Percentiles rank a stretch among this genome's conserved stretches.
Evolutionary conservation across 2,113 vertebrate genomes (phyloP).

Genomic region (Tretioscincus oriximinensis): DNA sequence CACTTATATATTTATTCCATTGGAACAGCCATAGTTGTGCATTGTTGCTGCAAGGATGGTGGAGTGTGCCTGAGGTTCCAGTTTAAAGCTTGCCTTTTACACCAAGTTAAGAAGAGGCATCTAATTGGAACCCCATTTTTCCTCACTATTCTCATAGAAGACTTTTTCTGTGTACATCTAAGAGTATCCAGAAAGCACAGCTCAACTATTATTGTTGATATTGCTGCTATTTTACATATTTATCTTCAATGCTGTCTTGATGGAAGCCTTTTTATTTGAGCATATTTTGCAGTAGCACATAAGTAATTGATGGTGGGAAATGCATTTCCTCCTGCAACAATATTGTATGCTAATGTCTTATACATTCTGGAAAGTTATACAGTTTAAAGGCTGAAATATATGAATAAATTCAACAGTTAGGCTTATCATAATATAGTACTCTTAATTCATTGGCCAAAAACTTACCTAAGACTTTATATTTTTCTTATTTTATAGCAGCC

Average conservation of each 20-base stretch:
- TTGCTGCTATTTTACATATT: neutral
- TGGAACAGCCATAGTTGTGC: neutral
- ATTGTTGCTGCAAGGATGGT: too few species aligned
- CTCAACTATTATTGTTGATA: neutral
- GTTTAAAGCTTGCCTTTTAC: too few species aligned
- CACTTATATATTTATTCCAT: neutral
- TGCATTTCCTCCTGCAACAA: neutral
- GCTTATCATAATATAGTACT: neutral
- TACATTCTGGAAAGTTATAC: neutral
- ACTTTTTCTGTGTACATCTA: too few species aligned
- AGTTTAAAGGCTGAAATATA: neutral
- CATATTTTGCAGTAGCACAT: neutral
- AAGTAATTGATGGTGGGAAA: neutral
- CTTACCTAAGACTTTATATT: slow-evolving; percentile 46
- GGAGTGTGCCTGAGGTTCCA: too few species aligned
- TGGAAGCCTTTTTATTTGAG: neutral
- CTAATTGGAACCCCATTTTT: too few species aligned
- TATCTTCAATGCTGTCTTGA: neutral
- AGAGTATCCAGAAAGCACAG: neutral
- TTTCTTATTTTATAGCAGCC: slow-evolving; percentile 31
- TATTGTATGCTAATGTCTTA: slow-evolving; percentile 26
- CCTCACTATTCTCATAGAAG: too few species aligned
- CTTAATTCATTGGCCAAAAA: slow-evolving; percentile 9
- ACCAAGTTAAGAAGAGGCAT: too few species aligned
- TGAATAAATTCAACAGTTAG: neutral